A percentile compares a stretch with the other conserved stretches of the same genome.
Conservation (phyloP, 2,113 vertebrate genomes). For the Otolemur garnettii region DNA sequence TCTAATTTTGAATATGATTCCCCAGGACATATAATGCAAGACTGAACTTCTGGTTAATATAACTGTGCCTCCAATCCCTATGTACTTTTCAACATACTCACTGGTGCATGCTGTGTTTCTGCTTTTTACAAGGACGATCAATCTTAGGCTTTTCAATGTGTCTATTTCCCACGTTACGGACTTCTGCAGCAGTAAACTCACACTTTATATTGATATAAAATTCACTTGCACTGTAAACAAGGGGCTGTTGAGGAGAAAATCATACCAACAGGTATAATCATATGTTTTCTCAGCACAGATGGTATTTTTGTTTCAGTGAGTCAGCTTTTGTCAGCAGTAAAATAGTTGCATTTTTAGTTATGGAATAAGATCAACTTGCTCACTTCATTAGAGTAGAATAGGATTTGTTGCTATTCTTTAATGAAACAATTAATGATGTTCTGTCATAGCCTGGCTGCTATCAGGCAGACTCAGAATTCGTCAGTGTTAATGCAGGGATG, state of each 20-base stretch:
- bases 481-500: neutral
- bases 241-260: conserved; percentile 73
- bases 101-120: conserved; percentile 64
- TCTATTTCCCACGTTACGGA: conserved; percentile 66
- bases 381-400: conserved; percentile 27
- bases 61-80: neutral
- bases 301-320: conserved; percentile 70
- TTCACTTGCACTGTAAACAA: conserved; percentile 81
- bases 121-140: conserved; percentile 77
- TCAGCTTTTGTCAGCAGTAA: conserved; percentile 51
- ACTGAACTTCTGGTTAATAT: neutral
- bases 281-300: conserved; percentile 72
- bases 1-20: neutral
- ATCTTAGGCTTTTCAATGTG: conserved; percentile 73
- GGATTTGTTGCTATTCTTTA: conserved; percentile 23
- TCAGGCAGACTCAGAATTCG: neutral
- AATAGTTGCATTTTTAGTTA: conserved; percentile 30
- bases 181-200: conserved; percentile 76
- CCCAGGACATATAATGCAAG: conserved; percentile 38
- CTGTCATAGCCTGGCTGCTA: neutral
- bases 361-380: conserved; percentile 7
- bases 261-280: conserved; percentile 65
- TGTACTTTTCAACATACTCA: conserved; percentile 45
- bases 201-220: conserved; percentile 80
- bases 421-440: neutral